Evolutionary conservation across 92 coral and sea anemone species (phyloP), one percentile per base, ranked within the genome.

Genomic region (Bergia puertoricense): DNA sequence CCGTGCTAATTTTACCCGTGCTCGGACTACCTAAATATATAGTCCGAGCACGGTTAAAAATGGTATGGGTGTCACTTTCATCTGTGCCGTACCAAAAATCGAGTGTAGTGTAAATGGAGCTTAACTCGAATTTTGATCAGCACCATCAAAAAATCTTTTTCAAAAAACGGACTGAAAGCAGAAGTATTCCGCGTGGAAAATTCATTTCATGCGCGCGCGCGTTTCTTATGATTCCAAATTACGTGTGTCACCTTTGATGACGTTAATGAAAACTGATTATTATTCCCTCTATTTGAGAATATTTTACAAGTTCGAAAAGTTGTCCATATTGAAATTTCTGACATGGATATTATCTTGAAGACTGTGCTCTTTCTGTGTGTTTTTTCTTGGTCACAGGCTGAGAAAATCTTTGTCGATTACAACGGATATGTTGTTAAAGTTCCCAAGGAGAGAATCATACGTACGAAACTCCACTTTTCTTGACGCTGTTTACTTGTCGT

Each of bases 381-480:
- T 67, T 66, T 82, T 82, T 22, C 86, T 45, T 82, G 57, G 76
- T 43, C 86, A 5, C 86, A 42, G 44, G 51, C 86, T 42, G n/a
- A n/a, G 43, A 82, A 82, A 82, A n/a, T 22, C 11, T 82, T 82
- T 42, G 40, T 82, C 6, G 86, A 82, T 82, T 82, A 20, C 46
- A 82, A 82, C 86, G 86, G 86, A 39, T 66, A 82, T 18, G 86
- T 40, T 2, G 39, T 82, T 7, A 66, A 82, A 15, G 76, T 82
- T 2, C 86, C 86, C 41, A 67, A 82, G 86, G 86, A 82, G 65
- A 43, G 59, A 67, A 57, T 82, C 40, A 23, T 82, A 82, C 86
- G 86, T 82, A 82, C 62, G 86, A 66, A 42, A 44, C 1, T 6
- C 13, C 18, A 10, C 20, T 66, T 67, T 56, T 16, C 30, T 16